phyloP scores from a whole-genome alignment of 2,888 invertebrate species.

The Nomada flava region DNA sequence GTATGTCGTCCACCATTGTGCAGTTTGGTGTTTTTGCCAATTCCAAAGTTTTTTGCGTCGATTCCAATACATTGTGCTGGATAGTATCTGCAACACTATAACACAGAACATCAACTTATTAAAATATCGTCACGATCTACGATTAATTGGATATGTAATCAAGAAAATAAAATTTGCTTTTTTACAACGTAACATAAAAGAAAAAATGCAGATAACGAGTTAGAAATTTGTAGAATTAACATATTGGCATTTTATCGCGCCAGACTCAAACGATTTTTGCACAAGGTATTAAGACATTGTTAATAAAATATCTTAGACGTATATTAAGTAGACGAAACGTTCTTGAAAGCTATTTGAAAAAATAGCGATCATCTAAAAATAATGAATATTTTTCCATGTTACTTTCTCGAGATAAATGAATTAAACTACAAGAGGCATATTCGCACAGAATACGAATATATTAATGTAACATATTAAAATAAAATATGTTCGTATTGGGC shows the following conservation, averaged over 20 bases:
- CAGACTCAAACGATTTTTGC: conserved; percentile 6
- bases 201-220: conserved; percentile 24
- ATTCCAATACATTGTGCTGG: conserved; percentile 71
- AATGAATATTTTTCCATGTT: conserved; percentile 12
- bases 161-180: conserved; percentile 10
- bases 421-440: conserved; percentile 41
- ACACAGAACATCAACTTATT: conserved; percentile 50
- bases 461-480: conserved; percentile 4
- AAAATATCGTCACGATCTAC: conserved; percentile 18
- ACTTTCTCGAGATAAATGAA: conserved; percentile 5
- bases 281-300: conserved; percentile 35
- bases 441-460: conserved; percentile 36
- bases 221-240: conserved; percentile 6
- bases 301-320: conserved; percentile 11
- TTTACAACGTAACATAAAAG: conserved; percentile 20
- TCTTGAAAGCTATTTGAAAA: conserved; percentile 23
- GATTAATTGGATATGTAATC: conserved; percentile 8
- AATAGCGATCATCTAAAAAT: conserved; percentile 29
- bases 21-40: conserved; percentile 82
- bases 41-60: conserved; percentile 77
- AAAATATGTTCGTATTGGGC: conserved; percentile 40
- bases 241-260: conserved; percentile 11
- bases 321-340: conserved; percentile 8
- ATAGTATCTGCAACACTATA: conserved; percentile 69
- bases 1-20: conserved; percentile 92